These are phyloP conservation scores for Dusona sp. DNA, from an alignment of 2,888 invertebrate species.

Conservation along the genomic window DNA sequence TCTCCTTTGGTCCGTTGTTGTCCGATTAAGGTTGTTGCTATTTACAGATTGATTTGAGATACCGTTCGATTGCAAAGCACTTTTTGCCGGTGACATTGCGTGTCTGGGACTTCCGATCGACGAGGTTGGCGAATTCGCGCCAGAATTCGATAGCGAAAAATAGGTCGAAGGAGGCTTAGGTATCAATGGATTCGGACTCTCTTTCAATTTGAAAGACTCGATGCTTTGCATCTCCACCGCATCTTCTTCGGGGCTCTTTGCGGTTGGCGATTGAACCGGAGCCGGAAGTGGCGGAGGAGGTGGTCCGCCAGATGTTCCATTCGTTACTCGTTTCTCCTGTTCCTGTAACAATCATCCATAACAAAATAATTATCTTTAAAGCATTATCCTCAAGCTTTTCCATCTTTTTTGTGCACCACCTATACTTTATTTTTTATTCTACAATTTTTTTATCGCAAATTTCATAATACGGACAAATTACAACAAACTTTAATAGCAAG, in stretches of 20 bases:
- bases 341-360: slow-evolving; percentile 72
- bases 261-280: slow-evolving; percentile 71
- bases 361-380: not conserved
- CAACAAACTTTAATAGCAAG: too few species aligned
- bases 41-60: slow-evolving; percentile 56
- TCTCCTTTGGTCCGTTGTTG: slow-evolving; percentile 73
- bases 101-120: slow-evolving; percentile 76
- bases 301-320: slow-evolving; percentile 70
- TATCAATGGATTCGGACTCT: slow-evolving; percentile 87
- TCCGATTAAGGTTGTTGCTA: slow-evolving; percentile 63
- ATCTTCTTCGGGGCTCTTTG: slow-evolving; percentile 85
- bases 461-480: too few species aligned
- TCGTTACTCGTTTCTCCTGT: slow-evolving; percentile 78
- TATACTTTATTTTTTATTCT: too few species aligned
- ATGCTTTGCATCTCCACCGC: slow-evolving; percentile 91
- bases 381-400: not conserved
- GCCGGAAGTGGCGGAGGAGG: slow-evolving; percentile 79
- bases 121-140: slow-evolving; percentile 72
- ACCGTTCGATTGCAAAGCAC: slow-evolving; percentile 55
- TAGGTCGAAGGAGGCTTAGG: slow-evolving; percentile 90
- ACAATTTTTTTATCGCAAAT: too few species aligned
- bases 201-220: slow-evolving; percentile 90
- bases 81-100: slow-evolving; percentile 85
- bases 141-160: slow-evolving; percentile 85
- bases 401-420: too few species aligned